Base-by-base conservation (phyloP, 1,140 invertebrate genomes). In the Plodia interpunctella region DNA sequence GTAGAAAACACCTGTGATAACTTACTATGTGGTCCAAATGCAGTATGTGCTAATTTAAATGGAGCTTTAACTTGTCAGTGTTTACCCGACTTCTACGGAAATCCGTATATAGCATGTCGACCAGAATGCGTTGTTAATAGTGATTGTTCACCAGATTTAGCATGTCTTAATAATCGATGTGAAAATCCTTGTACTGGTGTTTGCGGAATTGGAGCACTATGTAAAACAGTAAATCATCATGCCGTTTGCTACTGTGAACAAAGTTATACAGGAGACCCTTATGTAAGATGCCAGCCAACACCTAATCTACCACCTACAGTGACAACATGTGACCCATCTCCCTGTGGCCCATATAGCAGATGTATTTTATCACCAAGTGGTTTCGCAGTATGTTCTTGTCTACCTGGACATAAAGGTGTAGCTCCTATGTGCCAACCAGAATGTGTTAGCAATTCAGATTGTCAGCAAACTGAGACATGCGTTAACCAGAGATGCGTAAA, bases 81-180 rank as follows among this genome's bases (percentile, higher is more conserved):
- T 78, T 88, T 91, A 18, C 88, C 90, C 62, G 92, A 92, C 32
- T 95, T 93, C 82, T 93, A 91, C 61, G 95, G 95, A 17, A 94
- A 96, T 87, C 94, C 94, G 6, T 93, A 94, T 65, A 82, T 95
- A 13, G 93, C 92, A 5, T 96, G 95, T 73, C 91, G 93, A 44
- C 94, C 95, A 0, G 94, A 96, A 86, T 96, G 95, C 87, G 93
- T 96, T 0, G 91, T 95, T 13, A 96, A 96, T 74, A 93, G 93
- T 15, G 95, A 96, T 74, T 96, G 95, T 83, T 74, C 91, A 9
- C 77, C 92, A 28, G 91, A 92, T 35, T 91, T 91, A 71, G 93
- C 94, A 20, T 96, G 95, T 72, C 91, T 94, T 13, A 96, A 96
- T 72, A 94, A 95, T 60, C 95, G 94, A 89, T 97, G 96, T 77